These are phyloP conservation scores for Leptoclinus maculatus DNA, from an alignment of 2,797 vertebrate genomes.

Conservation along the genomic window DNA sequence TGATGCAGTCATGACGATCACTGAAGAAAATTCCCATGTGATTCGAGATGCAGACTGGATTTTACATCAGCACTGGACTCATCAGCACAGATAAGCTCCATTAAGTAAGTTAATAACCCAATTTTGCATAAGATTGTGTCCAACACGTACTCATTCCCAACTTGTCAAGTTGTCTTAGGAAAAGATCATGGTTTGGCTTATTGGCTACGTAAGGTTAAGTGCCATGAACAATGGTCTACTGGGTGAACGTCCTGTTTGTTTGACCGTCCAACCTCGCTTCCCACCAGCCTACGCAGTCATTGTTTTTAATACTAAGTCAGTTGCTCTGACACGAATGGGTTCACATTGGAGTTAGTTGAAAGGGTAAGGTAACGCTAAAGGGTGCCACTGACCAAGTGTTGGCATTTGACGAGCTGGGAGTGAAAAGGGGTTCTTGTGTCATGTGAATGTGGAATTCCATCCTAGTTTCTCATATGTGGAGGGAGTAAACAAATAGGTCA, in stretches of 20 bases:
- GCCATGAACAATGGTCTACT: not conserved
- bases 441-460: not conserved
- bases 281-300: not conserved
- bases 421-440: not conserved
- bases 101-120: conserved; percentile 7
- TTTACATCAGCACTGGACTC: not conserved
- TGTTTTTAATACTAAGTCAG: not conserved
- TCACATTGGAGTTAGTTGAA: not conserved
- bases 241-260: not conserved
- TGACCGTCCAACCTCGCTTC: not conserved
- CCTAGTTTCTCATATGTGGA: conserved; percentile 1
- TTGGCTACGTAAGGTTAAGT: not conserved
- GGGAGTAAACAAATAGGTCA: conserved; percentile 32
- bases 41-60: not conserved
- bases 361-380: not conserved
- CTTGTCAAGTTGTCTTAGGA: not conserved
- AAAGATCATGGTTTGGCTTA: not conserved
- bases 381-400: not conserved
- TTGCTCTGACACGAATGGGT: not conserved
- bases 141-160: not conserved
- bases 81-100: not conserved
- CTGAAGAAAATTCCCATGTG: not conserved
- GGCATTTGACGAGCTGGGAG: not conserved
- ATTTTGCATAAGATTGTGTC: not conserved
- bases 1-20: not conserved